Percentiles rank a stretch among this genome's conserved stretches.
Conservation (phyloP, 2,888 invertebrate species). For the Drosophila anomalata region DNA sequence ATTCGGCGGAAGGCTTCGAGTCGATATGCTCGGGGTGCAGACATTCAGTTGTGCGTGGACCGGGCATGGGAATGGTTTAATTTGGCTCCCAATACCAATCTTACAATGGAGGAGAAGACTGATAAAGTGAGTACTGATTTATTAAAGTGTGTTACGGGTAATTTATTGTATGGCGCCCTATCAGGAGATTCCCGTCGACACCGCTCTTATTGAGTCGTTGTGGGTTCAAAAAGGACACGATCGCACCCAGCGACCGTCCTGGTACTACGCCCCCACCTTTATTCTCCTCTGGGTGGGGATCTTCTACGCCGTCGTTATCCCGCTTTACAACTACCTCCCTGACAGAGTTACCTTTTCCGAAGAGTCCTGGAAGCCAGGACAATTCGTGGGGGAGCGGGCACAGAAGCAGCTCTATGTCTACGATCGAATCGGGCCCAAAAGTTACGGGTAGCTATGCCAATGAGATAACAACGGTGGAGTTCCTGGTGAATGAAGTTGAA, state of each 20-base stretch:
- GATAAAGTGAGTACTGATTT: slow-evolving; percentile 34
- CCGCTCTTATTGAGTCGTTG: slow-evolving; percentile 18
- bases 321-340: slow-evolving; percentile 69
- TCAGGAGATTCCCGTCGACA: slow-evolving; percentile 19
- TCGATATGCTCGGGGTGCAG: slow-evolving; percentile 36
- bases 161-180: slow-evolving; percentile 3
- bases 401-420: slow-evolving; percentile 85
- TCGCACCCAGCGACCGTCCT: slow-evolving; percentile 41
- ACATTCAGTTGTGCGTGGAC: slow-evolving; percentile 36
- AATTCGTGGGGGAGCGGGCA: slow-evolving; percentile 89
- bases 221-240: background rate
- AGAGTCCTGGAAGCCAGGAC: slow-evolving; percentile 78
- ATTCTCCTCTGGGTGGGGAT: slow-evolving; percentile 71
- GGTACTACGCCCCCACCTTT: slow-evolving; percentile 71
- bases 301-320: slow-evolving; percentile 70
- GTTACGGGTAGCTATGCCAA: slow-evolving; percentile 30
- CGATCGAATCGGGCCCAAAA: slow-evolving; percentile 81
- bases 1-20: slow-evolving; percentile 32
- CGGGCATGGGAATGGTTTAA: slow-evolving; percentile 32
- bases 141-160: background rate
- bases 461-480: slow-evolving; percentile 81
- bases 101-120: slow-evolving; percentile 30
- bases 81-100: slow-evolving; percentile 13
- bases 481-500: slow-evolving; percentile 76
- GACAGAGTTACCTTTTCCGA: slow-evolving; percentile 57